Base-by-base conservation (phyloP, 2,797 vertebrate species). In the Rhynchotus rufescens region DNA sequence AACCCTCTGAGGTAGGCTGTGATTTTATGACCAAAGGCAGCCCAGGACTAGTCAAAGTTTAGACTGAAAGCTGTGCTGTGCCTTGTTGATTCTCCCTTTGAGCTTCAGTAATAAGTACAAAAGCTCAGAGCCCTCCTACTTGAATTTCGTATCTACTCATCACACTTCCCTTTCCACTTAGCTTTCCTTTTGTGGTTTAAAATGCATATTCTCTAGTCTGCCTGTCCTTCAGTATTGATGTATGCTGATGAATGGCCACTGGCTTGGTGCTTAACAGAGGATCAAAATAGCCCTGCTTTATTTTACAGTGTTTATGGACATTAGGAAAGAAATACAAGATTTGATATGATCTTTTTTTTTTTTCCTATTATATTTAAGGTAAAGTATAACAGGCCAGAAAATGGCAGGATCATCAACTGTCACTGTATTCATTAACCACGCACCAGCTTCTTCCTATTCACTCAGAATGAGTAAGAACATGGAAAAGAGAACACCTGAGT, bases 101-200 rank as follows among this genome's bases (percentile, higher is more conserved):
- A 54, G 54, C 40, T 82, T 79, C 65, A 66, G 28, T 64, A 83
- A 81, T 32, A 15, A 77, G 12, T 14, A 71, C 10, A 32, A 59
- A 2, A 77, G 75, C 15, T 34, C 12, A 73, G 32, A 34, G 21
- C 9, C 20, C 36, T 13, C 0, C 34, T 62, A 22, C 42, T 66
- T 54, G 67, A 86, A 86, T 78, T 71, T 69, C 78, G 38, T 59
- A 88, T 69, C 32, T 26, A 57, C 47, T 45, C 66, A 68, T 84
- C 62, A 84, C 42, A 60, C 38, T 66, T 75, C 72, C 59, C 66
- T 57, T 82, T 74, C 91, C 86, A 62, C 64, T 51, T 72, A 73
- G 86, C 44, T 49, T 79, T 45, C 44, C 38, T 68, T 74, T n/a
- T 83, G 66, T 72, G 36, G 30, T 91, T 95, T 95, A 69, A 88